A percentile compares a stretch with the other conserved stretches of the same genome.
These are phyloP conservation scores for Lepidonotus clava DNA, from an alignment of 2,888 invertebrate species.

Conservation along the genomic window DNA sequence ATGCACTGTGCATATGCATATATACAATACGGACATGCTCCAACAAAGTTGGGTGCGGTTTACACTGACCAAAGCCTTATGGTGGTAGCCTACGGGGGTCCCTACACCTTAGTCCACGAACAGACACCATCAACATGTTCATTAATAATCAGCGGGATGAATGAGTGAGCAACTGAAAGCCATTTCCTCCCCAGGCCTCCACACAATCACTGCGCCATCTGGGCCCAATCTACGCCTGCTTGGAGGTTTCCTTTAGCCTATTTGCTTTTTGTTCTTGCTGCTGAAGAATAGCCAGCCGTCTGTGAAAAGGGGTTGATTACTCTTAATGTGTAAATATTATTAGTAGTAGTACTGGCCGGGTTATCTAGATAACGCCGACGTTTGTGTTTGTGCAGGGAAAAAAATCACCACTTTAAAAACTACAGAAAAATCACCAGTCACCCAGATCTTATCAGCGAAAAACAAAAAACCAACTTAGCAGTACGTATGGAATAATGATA, in stretches of 20 bases:
- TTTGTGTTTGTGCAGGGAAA: background rate
- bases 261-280: too few relatives aligned
- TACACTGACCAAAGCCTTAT: constrained; percentile 43
- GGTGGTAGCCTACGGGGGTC: constrained; percentile 26
- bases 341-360: background rate
- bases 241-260: too few relatives aligned
- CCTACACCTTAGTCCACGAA: constrained; percentile 42
- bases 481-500: background rate
- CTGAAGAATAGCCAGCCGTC: too few relatives aligned
- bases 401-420: background rate
- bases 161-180: constrained; percentile 28
- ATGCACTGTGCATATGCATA: constrained; percentile 53
- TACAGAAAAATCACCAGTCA: background rate
- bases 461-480: background rate
- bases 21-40: constrained; percentile 53
- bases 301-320: background rate
- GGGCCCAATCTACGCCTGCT: too few relatives aligned
- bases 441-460: background rate
- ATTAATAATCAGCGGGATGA: constrained; percentile 17
- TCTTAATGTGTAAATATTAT: background rate
- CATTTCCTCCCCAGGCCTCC: background rate
- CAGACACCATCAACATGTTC: constrained; percentile 12
- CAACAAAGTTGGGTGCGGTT: constrained; percentile 52
- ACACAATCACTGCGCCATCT: too few relatives aligned
- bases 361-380: background rate